Percentiles rank a stretch among this genome's conserved stretches.
These are phyloP conservation scores for Drepana arcuata DNA, from an alignment of 1,140 invertebrate genomes.

Conservation along the genomic window DNA sequence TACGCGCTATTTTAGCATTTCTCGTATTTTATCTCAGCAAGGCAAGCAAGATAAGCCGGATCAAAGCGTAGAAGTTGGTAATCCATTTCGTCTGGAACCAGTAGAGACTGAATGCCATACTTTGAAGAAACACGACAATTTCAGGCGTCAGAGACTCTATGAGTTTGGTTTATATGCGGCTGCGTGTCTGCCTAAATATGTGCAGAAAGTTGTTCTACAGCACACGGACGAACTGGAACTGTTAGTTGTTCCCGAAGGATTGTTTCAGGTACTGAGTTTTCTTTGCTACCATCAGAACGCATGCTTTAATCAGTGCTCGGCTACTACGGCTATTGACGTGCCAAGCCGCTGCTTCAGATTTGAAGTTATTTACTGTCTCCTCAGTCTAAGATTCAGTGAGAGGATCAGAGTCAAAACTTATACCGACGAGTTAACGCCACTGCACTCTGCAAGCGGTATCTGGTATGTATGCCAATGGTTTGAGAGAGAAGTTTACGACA, in stretches of 20 bases:
- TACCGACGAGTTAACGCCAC: slow-evolving; percentile 61
- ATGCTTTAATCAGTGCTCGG: slow-evolving; percentile 89
- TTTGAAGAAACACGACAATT: slow-evolving; percentile 39
- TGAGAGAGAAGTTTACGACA: slow-evolving; percentile 66
- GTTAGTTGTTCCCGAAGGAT: slow-evolving; percentile 91
- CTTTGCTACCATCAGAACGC: slow-evolving; percentile 93
- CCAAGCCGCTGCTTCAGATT: slow-evolving; percentile 78
- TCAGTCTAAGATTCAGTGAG: slow-evolving; percentile 85
- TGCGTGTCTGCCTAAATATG: slow-evolving; percentile 92
- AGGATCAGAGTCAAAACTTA: slow-evolving; percentile 54
- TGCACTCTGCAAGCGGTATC: slow-evolving; percentile 50
- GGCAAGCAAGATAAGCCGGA: no score
- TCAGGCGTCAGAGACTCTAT: slow-evolving; percentile 38
- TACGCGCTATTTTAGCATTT: no score
- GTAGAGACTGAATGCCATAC: slow-evolving; percentile 35
- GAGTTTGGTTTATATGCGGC: slow-evolving; percentile 59
- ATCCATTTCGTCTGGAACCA: slow-evolving; percentile 40
- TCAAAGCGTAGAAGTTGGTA: slow-evolving; percentile 18
- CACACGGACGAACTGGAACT: slow-evolving; percentile 90
- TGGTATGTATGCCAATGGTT: slow-evolving; percentile 52
- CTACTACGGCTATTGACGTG: slow-evolving; percentile 91
- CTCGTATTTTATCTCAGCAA: no score
- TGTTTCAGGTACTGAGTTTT: slow-evolving; percentile 90
- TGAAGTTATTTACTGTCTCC: slow-evolving; percentile 91
- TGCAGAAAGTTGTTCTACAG: slow-evolving; percentile 90